phyloP scores from a whole-genome alignment of 2,113 vertebrate genomes.

The Archocentrus centrarchus region DNA sequence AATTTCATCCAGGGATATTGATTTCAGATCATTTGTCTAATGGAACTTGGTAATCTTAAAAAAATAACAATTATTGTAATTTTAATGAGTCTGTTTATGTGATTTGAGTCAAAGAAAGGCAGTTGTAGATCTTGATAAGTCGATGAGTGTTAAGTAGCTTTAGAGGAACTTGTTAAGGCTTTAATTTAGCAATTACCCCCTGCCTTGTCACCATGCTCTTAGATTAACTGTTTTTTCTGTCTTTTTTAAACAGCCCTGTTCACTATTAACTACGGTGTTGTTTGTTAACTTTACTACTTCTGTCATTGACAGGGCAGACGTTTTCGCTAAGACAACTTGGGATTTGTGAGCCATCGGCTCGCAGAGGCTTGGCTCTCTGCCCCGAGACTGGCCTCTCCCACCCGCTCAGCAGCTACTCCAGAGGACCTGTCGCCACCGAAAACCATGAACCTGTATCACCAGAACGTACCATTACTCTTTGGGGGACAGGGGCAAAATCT shows the following conservation, averaged over 20 bases:
- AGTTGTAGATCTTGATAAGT: conserved; percentile 27
- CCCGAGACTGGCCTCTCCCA: conserved; percentile 96
- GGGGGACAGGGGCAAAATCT: conserved; percentile 93
- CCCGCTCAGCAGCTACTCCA: conserved; percentile 88
- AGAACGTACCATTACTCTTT: conserved; percentile 94
- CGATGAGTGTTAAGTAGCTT: conserved; percentile 39
- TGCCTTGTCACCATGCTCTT: conserved; percentile 26
- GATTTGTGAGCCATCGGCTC: conserved; percentile 92
- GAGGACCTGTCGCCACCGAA: conserved; percentile 89
- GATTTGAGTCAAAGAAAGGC: conserved; percentile 9
- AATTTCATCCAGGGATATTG: background rate
- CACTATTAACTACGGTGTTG: conserved; percentile 60
- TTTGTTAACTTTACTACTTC: conserved; percentile 74
- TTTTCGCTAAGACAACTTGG: conserved; percentile 98
- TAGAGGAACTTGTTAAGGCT: conserved; percentile 44
- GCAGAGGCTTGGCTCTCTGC: conserved; percentile 94
- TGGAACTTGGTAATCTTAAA: conserved; percentile 2
- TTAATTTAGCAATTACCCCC: conserved; percentile 38
- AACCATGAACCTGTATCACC: conserved; percentile 94
- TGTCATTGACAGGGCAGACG: conserved; percentile 91
- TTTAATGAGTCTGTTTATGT: conserved; percentile 1
- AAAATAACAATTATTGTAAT: background rate
- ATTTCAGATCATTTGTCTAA: background rate
- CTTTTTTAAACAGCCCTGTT: conserved; percentile 25
- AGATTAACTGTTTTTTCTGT: conserved; percentile 33